A percentile compares a stretch with the other conserved stretches of the same genome.
Evolutionary conservation across 2,888 invertebrate genomes (phyloP).

Genomic region (Corythucha ciliata): DNA sequence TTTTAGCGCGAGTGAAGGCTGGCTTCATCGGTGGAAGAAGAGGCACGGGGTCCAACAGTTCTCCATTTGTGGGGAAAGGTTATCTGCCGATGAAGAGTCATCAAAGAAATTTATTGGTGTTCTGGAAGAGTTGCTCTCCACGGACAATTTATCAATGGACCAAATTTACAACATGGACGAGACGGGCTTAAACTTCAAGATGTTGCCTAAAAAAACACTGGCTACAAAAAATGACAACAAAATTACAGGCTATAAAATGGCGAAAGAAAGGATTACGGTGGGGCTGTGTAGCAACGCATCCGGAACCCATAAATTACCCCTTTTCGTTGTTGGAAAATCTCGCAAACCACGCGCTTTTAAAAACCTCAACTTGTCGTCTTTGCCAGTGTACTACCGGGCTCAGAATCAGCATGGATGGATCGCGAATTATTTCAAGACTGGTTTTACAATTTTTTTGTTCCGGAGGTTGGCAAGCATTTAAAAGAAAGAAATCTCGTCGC

Average conservation of each 20-base stretch:
- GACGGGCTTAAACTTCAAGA: slow-evolving; percentile 3
- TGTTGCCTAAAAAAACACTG: not conserved
- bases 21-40: too few species aligned
- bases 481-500: slow-evolving; percentile 25
- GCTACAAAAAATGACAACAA: not conserved
- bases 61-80: too few species aligned
- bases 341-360: slow-evolving; percentile 23
- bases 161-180: slow-evolving; percentile 14
- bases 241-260: not conserved
- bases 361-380: slow-evolving; percentile 21
- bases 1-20: too few species aligned
- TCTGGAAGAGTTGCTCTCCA: too few species aligned
- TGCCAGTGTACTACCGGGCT: slow-evolving; percentile 21
- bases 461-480: slow-evolving; percentile 23
- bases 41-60: too few species aligned
- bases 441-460: slow-evolving; percentile 23
- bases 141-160: too few species aligned
- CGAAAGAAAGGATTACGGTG: slow-evolving; percentile 16
- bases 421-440: slow-evolving; percentile 23
- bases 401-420: slow-evolving; percentile 29
- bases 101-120: too few species aligned
- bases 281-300: slow-evolving; percentile 16
- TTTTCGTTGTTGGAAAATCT: slow-evolving; percentile 23
- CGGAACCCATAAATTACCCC: slow-evolving; percentile 18
- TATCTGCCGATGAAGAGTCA: too few species aligned